Evolutionary conservation across 2,113 vertebrate species (phyloP).

Genomic region (Eulemur macaco): DNA sequence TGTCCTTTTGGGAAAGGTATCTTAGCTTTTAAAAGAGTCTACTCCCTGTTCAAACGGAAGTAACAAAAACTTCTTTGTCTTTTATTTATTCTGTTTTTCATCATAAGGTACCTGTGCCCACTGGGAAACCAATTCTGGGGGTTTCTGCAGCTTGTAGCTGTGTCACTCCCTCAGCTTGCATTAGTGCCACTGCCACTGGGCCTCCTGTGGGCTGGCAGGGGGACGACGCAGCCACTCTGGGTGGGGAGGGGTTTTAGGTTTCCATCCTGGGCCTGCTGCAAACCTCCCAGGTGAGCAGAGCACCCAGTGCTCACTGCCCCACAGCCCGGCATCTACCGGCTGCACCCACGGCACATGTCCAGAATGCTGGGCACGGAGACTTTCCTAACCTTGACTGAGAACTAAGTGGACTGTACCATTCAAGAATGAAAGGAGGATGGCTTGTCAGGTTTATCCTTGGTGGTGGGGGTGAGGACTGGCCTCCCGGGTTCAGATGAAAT

Average conservation of each 20-base stretch:
- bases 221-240: not conserved
- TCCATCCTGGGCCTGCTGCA: too few relatives aligned
- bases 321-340: not conserved
- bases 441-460: not conserved
- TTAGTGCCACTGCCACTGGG: not conserved
- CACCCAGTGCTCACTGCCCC: not conserved
- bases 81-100: not conserved
- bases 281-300: not conserved
- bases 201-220: fast-evolving
- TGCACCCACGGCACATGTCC: not conserved
- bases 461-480: fast-evolving
- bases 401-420: not conserved
- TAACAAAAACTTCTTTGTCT: not conserved
- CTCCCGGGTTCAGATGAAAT: not conserved
- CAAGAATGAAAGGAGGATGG: not conserved
- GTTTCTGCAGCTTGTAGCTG: not conserved
- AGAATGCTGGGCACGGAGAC: not conserved
- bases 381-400: not conserved
- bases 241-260: not conserved
- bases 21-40: not conserved
- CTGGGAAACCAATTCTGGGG: not conserved
- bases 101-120: not conserved
- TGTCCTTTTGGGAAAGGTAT: not conserved
- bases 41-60: not conserved
- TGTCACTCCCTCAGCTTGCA: not conserved